Evolutionary conservation across 1,140 invertebrate species (phyloP), one percentile per base, ranked within the genome.

Genomic region (Sinella curviseta): DNA sequence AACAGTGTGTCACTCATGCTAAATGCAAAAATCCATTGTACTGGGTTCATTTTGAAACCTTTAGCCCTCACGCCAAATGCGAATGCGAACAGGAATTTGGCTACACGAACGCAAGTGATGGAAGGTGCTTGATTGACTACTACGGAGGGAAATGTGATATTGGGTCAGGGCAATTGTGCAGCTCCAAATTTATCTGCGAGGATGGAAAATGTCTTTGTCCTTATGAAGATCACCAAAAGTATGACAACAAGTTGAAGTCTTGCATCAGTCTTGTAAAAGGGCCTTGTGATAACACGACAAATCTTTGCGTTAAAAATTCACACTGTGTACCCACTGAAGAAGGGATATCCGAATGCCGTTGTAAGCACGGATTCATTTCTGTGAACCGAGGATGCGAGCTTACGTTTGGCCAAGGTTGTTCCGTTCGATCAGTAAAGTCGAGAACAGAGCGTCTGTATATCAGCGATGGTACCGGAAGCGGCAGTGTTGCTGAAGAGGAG

Each of bases 11-110:
- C 8, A 8, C 65, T 30, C 26, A 70, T 33, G 26, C 65, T 24
- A 70, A 70, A 33, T 70, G 65, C 31, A 30, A 33, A 33, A 70
- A 70, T 70, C 65, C 65, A 33, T 31, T 70, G 65, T 70, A 70
- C 24, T 70, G 26, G 26, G 65, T 70, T 33, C 65, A 70, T 33
- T 70, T 31, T n/a, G 65, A 70, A 12, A 70, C 3, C 14, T 70
- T 70, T 33, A 70, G 65, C 24, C 65, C 65, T 33, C 31, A 30
- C 31, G 65, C 65, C 12, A 30, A 33, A 31, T 70, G 65, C 31
- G 65, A 70, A n/a, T 70, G 65, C n/a, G 65, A 70, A 14, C 4
- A 33, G 12, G 65, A 70, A 4, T n/a, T 70, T 8, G 65, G 65
- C 2, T 70, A 70, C 65, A 70, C 26, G 14, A 70, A 30, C n/a